These are phyloP conservation scores for Arnoldichthys spilopterus DNA, from an alignment of 2,797 vertebrate species.

Conservation along the genomic window DNA sequence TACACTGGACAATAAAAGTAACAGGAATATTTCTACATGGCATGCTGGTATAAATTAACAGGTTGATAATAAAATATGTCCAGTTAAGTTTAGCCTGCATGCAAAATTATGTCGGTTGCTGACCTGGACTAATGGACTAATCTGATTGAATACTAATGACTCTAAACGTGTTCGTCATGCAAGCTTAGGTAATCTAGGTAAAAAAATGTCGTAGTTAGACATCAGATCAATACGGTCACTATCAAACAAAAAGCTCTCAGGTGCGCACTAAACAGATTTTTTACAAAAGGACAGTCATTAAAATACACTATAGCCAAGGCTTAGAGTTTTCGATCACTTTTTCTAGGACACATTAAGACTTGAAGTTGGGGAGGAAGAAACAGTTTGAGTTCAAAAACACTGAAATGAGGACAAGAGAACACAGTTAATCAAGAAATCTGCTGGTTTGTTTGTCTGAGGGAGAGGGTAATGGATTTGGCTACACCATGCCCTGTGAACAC, in stretches of 20 bases:
- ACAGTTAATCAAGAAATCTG: constrained; percentile 38
- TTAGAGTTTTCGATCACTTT: constrained; percentile 66
- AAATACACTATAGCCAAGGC: constrained; percentile 67
- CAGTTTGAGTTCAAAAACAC: constrained; percentile 34
- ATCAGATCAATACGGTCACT: neutral
- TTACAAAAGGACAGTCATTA: constrained; percentile 23
- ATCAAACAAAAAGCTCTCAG: constrained; percentile 10
- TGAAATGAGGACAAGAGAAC: constrained; percentile 51
- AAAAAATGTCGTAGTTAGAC: neutral
- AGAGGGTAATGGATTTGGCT: constrained; percentile 57
- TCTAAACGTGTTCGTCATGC: neutral
- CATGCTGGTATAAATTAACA: neutral
- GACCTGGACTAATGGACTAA: too few species aligned
- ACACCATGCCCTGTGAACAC: constrained; percentile 57
- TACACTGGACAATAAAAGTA: neutral
- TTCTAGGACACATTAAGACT: constrained; percentile 29
- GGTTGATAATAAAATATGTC: neutral
- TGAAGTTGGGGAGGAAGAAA: constrained; percentile 37
- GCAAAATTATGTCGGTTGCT: neutral
- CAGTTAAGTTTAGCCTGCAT: neutral
- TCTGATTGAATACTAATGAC: neutral
- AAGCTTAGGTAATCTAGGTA: neutral
- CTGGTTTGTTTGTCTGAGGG: constrained; percentile 26
- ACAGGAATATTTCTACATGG: neutral
- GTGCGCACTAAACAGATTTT: constrained; percentile 22